Evolutionary conservation across 2,113 vertebrate genomes (phyloP), one percentile per base, ranked within the genome.

Genomic region (Aix galericulata): DNA sequence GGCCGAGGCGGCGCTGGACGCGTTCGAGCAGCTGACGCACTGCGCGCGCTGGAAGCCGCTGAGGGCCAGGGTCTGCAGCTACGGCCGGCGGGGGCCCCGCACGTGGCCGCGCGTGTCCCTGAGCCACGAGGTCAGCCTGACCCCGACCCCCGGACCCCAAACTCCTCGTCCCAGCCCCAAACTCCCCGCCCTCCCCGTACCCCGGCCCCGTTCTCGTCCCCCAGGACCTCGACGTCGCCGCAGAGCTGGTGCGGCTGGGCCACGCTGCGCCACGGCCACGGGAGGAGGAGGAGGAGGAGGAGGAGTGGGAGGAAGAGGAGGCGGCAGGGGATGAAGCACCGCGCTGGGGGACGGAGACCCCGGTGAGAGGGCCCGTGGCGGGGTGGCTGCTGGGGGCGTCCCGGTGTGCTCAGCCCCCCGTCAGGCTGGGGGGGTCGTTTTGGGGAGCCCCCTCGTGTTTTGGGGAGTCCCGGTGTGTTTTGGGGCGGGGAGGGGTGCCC

Each of bases 21-120:
- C 97, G 21, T 99, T 99, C 55, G 98, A 99, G 3, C 94, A 55
- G 13, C 97, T 99, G 40, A 98, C 98, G 2, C 91, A 97, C 80
- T 99, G 99, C 15, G 98, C 99, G 2, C 78, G 79, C 14, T 99
- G 99, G 99, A 98, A 97, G 17, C 98, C 98, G 1, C 96, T 99
- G 50, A 90, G 98, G 72, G 99, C 99, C 18, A 99, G 98, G 87
- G 97, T 99, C 67, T 98, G 97, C 95, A 99, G 98, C 90, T 99
- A 99, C 42, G 96, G 96, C n/a, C 98, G 98, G 63, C 96, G 97
- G 0, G 98, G 98, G 21, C 55, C 96, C 18, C 96, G 97, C 14
- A 97, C 98, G 8, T 98, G 98, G 98, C 99, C 99, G 20, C 97
- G 95, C 22, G 92, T 99, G 46, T 97, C 96, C 42, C 98, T 99